Conservation (phyloP, 1,140 invertebrate genomes). For the Spodoptera frugiperda region DNA sequence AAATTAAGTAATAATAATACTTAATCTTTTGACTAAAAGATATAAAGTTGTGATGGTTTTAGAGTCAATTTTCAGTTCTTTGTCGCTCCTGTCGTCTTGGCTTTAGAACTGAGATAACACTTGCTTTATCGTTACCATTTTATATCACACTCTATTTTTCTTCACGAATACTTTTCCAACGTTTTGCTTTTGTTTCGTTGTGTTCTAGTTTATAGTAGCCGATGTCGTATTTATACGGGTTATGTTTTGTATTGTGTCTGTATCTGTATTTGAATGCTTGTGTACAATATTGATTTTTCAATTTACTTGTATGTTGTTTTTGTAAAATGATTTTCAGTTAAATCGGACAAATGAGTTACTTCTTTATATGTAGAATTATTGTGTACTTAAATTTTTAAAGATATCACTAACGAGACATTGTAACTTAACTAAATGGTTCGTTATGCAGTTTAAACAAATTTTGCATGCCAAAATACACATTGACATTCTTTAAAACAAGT, state of each 20-base stretch:
- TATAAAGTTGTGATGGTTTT: not conserved
- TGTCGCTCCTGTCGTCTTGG: not conserved
- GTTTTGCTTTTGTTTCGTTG: not conserved
- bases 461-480: too few relatives aligned
- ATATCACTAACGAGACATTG: too few relatives aligned
- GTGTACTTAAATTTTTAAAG: too few relatives aligned
- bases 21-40: not conserved
- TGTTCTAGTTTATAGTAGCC: not conserved
- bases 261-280: too few relatives aligned
- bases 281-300: too few relatives aligned
- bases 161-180: not conserved
- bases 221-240: not conserved
- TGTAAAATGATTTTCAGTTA: too few relatives aligned
- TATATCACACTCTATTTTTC: constrained; percentile 9
- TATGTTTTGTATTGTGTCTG: too few relatives aligned
- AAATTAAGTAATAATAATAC: not conserved
- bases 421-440: too few relatives aligned
- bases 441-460: too few relatives aligned
- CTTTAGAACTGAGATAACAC: constrained; percentile 14
- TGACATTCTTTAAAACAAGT: too few relatives aligned
- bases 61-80: constrained; percentile 19
- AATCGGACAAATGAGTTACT: too few relatives aligned
- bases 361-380: too few relatives aligned
- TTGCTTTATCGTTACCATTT: constrained; percentile 12
- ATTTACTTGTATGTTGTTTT: not conserved